Percentiles rank a stretch among this genome's conserved stretches.
phyloP scores from a whole-genome alignment of 1,140 invertebrate species.

The Drosophila mayri region DNA sequence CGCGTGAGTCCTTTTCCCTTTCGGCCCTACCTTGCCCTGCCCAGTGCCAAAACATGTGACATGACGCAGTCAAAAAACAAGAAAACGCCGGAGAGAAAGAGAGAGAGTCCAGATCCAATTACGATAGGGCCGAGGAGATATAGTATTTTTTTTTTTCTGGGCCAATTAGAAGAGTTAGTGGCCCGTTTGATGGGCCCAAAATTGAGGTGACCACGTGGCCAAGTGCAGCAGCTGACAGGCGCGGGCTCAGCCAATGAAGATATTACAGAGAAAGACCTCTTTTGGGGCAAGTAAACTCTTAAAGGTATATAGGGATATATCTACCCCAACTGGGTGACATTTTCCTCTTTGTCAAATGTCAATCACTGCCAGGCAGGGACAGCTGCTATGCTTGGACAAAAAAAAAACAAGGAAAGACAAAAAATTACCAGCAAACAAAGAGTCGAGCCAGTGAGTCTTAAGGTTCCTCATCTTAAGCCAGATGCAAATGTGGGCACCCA shows the following conservation, averaged over 20 bases:
- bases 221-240: constrained; percentile 53
- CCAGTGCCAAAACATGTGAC: constrained; percentile 56
- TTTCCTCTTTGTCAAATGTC: constrained; percentile 17
- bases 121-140: constrained; percentile 40
- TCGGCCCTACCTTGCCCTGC: background rate
- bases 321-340: constrained; percentile 5
- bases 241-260: constrained; percentile 17
- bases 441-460: constrained; percentile 24
- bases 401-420: background rate
- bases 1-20: constrained; percentile 61
- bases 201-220: constrained; percentile 60
- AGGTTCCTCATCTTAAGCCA: constrained; percentile 35
- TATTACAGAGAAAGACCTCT: background rate
- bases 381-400: constrained; percentile 17
- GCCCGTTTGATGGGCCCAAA: constrained; percentile 71
- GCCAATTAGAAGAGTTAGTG: constrained; percentile 74
- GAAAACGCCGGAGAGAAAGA: constrained; percentile 22
- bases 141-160: background rate
- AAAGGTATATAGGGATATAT: background rate
- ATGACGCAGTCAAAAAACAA: constrained; percentile 65
- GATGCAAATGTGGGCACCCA: constrained; percentile 53
- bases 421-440: constrained; percentile 1
- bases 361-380: constrained; percentile 16
- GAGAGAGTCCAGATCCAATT: constrained; percentile 56
- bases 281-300: background rate